Percentiles rank a stretch among this genome's conserved stretches.
phyloP scores from a whole-genome alignment of 2,888 invertebrate species.

The Philaethria dido region DNA sequence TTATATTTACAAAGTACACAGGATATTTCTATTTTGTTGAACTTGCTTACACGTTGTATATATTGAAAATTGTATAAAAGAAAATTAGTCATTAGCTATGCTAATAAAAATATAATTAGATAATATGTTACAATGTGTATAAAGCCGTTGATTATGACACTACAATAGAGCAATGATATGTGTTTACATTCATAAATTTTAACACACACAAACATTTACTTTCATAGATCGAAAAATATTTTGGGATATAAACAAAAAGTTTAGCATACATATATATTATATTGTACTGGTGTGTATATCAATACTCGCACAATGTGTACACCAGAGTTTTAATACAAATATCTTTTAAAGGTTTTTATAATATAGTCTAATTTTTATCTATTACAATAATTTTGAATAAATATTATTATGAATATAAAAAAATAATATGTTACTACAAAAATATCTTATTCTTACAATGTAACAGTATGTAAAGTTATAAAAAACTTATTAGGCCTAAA shows the following conservation, averaged over 20 bases:
- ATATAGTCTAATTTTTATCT: not conserved
- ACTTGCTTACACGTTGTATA: not conserved
- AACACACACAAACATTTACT: not conserved
- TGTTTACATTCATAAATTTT: constrained; percentile 14
- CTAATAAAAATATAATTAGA: constrained; percentile 15
- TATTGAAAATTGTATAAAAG: not conserved
- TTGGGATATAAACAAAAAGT: not conserved
- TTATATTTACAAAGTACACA: not conserved
- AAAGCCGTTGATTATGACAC: constrained; percentile 6
- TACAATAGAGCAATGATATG: constrained; percentile 14
- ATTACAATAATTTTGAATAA: constrained; percentile 16
- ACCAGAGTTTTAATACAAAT: not conserved
- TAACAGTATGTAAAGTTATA: constrained; percentile 25
- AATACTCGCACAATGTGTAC: not conserved
- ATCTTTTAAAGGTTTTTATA: not conserved
- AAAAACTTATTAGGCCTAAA: constrained; percentile 24
- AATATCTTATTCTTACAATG: constrained; percentile 23
- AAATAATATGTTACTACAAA: constrained; percentile 12
- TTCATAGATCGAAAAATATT: not conserved
- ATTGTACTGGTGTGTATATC: not conserved
- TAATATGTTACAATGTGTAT: not conserved
- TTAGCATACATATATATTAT: not conserved
- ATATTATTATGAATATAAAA: constrained; percentile 10
- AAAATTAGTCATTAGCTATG: not conserved
- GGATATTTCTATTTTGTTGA: constrained; percentile 11